phyloP scores from a whole-genome alignment of 2,797 vertebrate genomes.

The Rousettus madagascariensis region DNA sequence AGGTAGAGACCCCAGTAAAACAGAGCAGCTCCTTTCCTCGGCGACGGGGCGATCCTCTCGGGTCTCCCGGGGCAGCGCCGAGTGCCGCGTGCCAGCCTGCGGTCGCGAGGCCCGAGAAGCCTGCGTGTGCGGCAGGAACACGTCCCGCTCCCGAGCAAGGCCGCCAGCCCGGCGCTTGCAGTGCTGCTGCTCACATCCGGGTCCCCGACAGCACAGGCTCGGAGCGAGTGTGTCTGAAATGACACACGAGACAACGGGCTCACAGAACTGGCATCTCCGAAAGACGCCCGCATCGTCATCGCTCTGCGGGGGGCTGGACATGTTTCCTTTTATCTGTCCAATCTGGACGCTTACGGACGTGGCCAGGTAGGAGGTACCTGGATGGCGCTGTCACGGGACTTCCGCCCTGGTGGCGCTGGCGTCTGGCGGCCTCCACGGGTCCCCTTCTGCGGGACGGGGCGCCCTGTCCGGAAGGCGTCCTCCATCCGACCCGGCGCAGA shows the following conservation, averaged over 20 bases:
- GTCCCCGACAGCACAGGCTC: fast-evolving
- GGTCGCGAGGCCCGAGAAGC: conserved; percentile 59
- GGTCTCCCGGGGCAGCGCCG: conserved; percentile 63
- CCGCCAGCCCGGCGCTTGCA: background rate
- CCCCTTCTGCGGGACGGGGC: background rate
- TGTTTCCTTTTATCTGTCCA: background rate
- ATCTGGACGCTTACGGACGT: background rate
- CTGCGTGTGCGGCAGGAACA: conserved; percentile 62
- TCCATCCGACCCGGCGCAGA: background rate
- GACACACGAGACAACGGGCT: background rate
- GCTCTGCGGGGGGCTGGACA: fast-evolving
- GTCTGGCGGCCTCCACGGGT: fast-evolving
- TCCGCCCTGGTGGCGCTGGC: background rate
- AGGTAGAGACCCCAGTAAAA: background rate
- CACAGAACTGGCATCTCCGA: background rate
- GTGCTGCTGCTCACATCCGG: background rate
- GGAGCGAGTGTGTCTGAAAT: fast-evolving
- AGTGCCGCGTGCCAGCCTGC: conserved; percentile 36
- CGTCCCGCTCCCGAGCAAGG: conserved; percentile 55
- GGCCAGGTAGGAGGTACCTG: background rate
- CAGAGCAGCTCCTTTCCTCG: background rate
- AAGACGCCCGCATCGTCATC: background rate
- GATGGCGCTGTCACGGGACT: background rate
- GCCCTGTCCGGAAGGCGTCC: background rate
- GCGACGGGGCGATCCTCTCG: background rate